Percentiles rank a stretch among this genome's conserved stretches.
phyloP scores from a whole-genome alignment of 2,888 invertebrate species.

The Deroplatys truncata region DNA sequence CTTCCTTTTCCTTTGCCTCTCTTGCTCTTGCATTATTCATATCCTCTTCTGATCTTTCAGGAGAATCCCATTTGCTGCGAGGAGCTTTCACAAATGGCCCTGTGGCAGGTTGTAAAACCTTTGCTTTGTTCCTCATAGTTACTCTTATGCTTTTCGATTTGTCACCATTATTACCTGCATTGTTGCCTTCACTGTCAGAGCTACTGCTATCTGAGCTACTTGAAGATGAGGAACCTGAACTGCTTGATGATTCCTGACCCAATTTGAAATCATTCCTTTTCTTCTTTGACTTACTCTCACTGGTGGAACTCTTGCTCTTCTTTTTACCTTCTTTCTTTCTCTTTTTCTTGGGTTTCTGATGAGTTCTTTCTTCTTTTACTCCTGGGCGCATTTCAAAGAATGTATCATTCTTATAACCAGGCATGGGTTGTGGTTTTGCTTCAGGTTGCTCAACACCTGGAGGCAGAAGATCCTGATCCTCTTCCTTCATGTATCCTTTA shows the following conservation, averaged over 20 bases:
- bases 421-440: neutral
- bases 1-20: conserved; percentile 42
- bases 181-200: conserved; percentile 44
- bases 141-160: conserved; percentile 60
- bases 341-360: conserved; percentile 45
- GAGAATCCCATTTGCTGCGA: conserved; percentile 24
- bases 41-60: conserved; percentile 4
- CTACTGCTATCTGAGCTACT: conserved; percentile 10
- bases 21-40: neutral
- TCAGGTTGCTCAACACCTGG: neutral
- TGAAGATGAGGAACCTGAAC: neutral
- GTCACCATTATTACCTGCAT: conserved; percentile 47
- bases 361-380: conserved; percentile 27
- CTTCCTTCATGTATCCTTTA: conserved; percentile 39
- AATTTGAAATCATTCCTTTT: conserved; percentile 38
- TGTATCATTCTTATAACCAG: neutral
- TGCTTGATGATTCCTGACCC: conserved; percentile 18
- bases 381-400: neutral
- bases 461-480: neutral
- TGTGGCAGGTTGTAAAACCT: conserved; percentile 30
- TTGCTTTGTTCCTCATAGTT: conserved; percentile 58
- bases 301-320: conserved; percentile 44
- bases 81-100: neutral
- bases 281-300: conserved; percentile 33
- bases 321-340: conserved; percentile 57